Conservation (phyloP, 2,797 vertebrate species). For the Crypturellus tataupa region DNA sequence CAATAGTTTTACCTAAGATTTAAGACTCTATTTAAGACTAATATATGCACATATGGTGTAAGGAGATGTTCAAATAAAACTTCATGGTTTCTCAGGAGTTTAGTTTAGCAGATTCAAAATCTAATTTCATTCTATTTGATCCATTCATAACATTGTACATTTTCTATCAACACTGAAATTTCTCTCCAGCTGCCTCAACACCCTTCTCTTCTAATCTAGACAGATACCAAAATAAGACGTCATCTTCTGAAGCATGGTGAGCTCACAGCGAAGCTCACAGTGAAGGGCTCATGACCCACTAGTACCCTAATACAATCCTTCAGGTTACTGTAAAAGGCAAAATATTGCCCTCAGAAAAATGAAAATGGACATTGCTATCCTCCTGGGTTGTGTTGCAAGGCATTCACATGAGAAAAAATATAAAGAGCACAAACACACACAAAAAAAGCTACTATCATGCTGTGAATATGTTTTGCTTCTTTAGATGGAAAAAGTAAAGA, state of each 20-base stretch:
- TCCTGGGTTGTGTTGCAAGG: neutral
- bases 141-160: accelerated
- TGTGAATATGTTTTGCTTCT: neutral
- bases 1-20: neutral
- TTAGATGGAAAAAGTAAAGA: neutral
- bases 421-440: neutral
- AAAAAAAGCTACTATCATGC: neutral
- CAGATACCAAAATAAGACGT: neutral
- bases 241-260: neutral
- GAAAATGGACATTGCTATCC: neutral
- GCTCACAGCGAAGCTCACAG: neutral
- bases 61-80: neutral
- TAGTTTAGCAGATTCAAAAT: neutral
- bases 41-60: neutral
- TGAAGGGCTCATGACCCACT: neutral
- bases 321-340: neutral
- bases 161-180: neutral
- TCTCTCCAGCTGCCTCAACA: too few species aligned
- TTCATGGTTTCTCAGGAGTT: neutral
- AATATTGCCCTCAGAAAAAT: neutral
- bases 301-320: neutral
- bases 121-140: neutral
- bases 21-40: neutral
- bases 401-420: neutral
- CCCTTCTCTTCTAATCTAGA: neutral